These are phyloP conservation scores for Ephialtes manifestator DNA, from an alignment of 2,888 invertebrate genomes.

Conservation along the genomic window DNA sequence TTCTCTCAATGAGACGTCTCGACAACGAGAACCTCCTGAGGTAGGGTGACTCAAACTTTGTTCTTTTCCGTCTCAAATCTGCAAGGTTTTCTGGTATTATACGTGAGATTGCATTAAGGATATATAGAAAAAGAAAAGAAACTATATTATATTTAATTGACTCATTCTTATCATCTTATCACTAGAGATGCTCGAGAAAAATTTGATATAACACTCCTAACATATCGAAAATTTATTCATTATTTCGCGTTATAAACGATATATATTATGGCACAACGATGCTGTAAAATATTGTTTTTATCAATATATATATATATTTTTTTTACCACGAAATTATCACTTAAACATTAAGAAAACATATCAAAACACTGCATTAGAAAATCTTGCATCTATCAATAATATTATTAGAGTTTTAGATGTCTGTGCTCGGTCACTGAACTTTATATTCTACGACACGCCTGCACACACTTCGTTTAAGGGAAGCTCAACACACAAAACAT, in stretches of 20 bases:
- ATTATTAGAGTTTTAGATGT: background rate
- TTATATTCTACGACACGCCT: conserved; percentile 38
- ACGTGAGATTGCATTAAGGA: conserved; percentile 36
- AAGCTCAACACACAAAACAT: conserved; percentile 58
- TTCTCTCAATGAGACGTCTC: conserved; percentile 82
- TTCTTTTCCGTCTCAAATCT: conserved; percentile 84
- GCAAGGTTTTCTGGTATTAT: conserved; percentile 76
- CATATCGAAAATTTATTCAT: conserved; percentile 39
- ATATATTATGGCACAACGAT: conserved; percentile 60
- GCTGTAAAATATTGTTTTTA: conserved; percentile 31
- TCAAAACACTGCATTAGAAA: conserved; percentile 24
- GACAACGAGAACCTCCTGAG: conserved; percentile 82
- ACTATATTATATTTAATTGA: conserved; percentile 41
- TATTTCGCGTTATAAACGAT: conserved; percentile 36
- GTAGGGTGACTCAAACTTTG: conserved; percentile 83
- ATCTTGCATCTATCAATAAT: background rate
- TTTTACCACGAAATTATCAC: conserved; percentile 21
- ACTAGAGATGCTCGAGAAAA: conserved; percentile 45
- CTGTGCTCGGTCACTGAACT: conserved; percentile 10
- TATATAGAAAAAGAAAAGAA: background rate
- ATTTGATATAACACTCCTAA: conserved; percentile 36
- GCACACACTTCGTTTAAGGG: conserved; percentile 48
- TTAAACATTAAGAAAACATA: conserved; percentile 18
- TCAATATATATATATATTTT: conserved; percentile 18
- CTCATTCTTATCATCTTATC: conserved; percentile 42